These are phyloP conservation scores for Apotomis betuletana DNA, from an alignment of 2,888 invertebrate genomes.

Conservation along the genomic window DNA sequence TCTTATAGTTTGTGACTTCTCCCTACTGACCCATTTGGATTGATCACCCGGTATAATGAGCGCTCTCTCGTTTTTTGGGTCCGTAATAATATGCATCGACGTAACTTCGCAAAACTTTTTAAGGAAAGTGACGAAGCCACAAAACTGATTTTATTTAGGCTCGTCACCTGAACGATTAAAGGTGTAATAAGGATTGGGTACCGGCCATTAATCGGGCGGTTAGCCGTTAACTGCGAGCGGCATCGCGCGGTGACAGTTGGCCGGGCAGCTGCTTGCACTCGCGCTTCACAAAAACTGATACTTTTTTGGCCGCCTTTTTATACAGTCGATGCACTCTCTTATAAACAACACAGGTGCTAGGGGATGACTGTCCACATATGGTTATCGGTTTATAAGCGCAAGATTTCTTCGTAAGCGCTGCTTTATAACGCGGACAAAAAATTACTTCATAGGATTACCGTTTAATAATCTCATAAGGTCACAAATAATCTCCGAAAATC, in stretches of 20 bases:
- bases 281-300: slow-evolving; percentile 80
- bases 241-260: slow-evolving; percentile 75
- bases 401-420: slow-evolving; percentile 18
- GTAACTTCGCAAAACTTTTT: slow-evolving; percentile 13
- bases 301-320: slow-evolving; percentile 81
- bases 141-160: slow-evolving; percentile 22
- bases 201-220: slow-evolving; percentile 60
- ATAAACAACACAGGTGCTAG: slow-evolving; percentile 83
- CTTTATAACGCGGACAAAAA: background rate
- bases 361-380: slow-evolving; percentile 80
- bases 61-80: slow-evolving; percentile 7
- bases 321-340: slow-evolving; percentile 77
- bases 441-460: background rate
- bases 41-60: background rate
- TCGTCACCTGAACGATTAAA: slow-evolving; percentile 30
- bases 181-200: slow-evolving; percentile 47
- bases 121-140: slow-evolving; percentile 29
- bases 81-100: background rate
- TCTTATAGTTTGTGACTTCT: no score
- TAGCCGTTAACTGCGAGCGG: slow-evolving; percentile 65
- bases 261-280: slow-evolving; percentile 76
- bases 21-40: no score
- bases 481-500: no score
- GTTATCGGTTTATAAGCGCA: slow-evolving; percentile 65
- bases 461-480: background rate